Conservation (phyloP, 1,140 invertebrate genomes). For the Asbolus verrucosus region DNA sequence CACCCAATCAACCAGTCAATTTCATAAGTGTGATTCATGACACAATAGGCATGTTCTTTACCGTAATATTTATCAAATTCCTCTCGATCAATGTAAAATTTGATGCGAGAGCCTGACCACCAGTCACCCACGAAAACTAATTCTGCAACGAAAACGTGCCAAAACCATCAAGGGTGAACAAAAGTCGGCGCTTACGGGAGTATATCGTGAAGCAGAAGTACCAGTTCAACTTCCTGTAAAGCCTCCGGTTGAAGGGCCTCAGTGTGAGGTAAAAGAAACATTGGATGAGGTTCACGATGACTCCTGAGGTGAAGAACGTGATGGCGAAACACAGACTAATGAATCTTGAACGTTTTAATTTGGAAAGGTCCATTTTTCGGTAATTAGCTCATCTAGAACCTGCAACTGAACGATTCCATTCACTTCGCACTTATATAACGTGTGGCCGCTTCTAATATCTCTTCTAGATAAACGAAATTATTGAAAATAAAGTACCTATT, state of each 20-base stretch:
- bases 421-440: neutral
- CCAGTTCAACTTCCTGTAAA: slow-evolving; percentile 92
- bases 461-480: neutral
- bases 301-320: slow-evolving; percentile 89
- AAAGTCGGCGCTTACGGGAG: slow-evolving; percentile 93
- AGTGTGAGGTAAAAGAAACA: slow-evolving; percentile 80
- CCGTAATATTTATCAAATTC: slow-evolving; percentile 85
- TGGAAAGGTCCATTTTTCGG: slow-evolving; percentile 44
- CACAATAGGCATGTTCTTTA: slow-evolving; percentile 87
- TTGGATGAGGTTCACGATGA: slow-evolving; percentile 88
- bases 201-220: slow-evolving; percentile 91
- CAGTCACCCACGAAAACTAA: slow-evolving; percentile 92
- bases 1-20: slow-evolving; percentile 95
- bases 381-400: slow-evolving; percentile 14
- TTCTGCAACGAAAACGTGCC: slow-evolving; percentile 74
- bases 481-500: neutral
- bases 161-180: too few species aligned
- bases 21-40: slow-evolving; percentile 97
- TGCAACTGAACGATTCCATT: neutral
- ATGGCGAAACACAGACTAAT: slow-evolving; percentile 87
- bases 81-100: slow-evolving; percentile 82
- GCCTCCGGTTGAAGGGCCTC: slow-evolving; percentile 78
- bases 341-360: slow-evolving; percentile 72
- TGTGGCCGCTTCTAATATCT: neutral
- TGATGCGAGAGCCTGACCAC: slow-evolving; percentile 85